Base-by-base conservation (phyloP, 2,888 invertebrate genomes). In the Mythimna impura region DNA sequence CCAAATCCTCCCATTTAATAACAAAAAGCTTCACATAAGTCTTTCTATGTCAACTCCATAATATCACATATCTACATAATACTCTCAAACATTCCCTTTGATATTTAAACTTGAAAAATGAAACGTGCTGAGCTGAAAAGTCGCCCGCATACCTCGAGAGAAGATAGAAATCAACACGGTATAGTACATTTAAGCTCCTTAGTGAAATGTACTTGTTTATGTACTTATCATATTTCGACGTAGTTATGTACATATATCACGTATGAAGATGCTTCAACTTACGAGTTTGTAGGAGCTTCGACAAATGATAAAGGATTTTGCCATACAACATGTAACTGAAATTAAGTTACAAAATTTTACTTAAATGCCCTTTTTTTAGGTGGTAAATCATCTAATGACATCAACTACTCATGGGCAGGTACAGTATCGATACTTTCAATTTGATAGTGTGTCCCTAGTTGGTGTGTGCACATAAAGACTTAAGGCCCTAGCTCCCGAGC, bases 81-180 rank as follows among this genome's bases (percentile, higher is more conserved):
- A 66, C 58, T 63, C 34, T 43, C 63, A 62, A 71, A 63, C 34
- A 47, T 20, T 61, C 58, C 69, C 71, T 82, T 85, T 76, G 78
- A 85, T 76, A 72, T 85, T 68, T 72, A 76, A 82, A 76, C 65
- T 72, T 74, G 85, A 76, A 85, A 85, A 82, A 73, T 85, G 62
- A 74, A 76, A 76, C 71, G 63, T 65, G 54, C 36, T 20, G 68
- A 55, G 71, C 63, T 82, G 55, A 64, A 78, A 66, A 78, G 78
- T 71, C 82, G 43, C 71, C 63, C 64, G 66, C 78, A 78, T 78
- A 66, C 82, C 71, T 34, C 50, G 14, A 43, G 30, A 17, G 20
- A 9, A 34, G n/a, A 70, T 67, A 75, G 34, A 43, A 58, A n/a
- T 47, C 10, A 69, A 61, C 22, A 61, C 55, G 34, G 12, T 47